Evolutionary conservation across 2,888 invertebrate genomes (phyloP), one percentile per base, ranked within the genome.

Genomic region (Amaurobius ferox): DNA sequence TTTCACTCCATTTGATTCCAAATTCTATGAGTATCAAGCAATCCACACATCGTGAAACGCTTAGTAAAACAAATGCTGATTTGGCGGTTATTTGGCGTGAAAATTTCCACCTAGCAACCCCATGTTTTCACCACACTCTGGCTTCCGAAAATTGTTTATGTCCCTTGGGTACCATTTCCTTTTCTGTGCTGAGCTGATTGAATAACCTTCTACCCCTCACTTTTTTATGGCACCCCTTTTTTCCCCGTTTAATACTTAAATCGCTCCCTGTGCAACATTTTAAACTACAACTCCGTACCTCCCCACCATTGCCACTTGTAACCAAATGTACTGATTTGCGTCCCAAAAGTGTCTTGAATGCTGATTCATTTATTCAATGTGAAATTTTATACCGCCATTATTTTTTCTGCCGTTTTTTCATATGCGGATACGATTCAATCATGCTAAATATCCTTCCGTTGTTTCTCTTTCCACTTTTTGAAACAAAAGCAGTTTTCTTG

Each of bases 131-230:
- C 64, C 28, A 79, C 79, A 55, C 73, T 72, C 26, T 66, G 35
- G 29, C 55, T 62, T 73, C 74, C 48, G 67, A 73, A 73, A 80
- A 80, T 80, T 80, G 73, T 80, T 80, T 80, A 73, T 74, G 80
- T 80, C 80, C 80, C 80, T 30, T 30, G 73, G 80, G 80, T 68
- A 61, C 74, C 67, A 80, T 80, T 80, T 74, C 74, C 74, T 74
- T 77, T 67, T 79, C 79, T 73, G 67, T 39, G 72, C 80, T 61
- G 68, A 67, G 80, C 80, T 80, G 80, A 80, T 80, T 80, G 80
- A 80, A 80, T 80, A 80, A 80, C 73, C 67, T 44, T 62, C 29
- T 64, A 67, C 68, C 74, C 30, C 39, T 71, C 67, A 44, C 48
- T 74, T 73, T 80, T 72, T 73, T 61, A 29, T 67, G 35, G 48